Evolutionary conservation across 2,797 vertebrate genomes (phyloP).

Genomic region (Myoxocephalus aenaeus): DNA sequence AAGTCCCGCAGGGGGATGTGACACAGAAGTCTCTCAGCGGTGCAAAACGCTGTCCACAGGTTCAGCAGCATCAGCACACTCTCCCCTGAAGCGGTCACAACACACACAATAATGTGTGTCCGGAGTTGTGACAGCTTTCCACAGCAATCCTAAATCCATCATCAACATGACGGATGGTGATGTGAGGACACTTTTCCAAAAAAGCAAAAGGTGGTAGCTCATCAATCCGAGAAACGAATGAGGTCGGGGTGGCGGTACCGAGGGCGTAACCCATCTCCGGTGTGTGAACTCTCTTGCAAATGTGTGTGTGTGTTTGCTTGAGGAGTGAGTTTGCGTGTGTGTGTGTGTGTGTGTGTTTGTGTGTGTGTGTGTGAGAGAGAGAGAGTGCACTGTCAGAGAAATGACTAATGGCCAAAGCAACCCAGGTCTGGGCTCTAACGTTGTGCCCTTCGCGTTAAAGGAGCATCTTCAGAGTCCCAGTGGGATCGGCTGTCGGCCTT

Average conservation of each 20-base stretch:
- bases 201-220: conserved; percentile 26
- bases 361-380: conserved; percentile 15
- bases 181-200: conserved; percentile 1
- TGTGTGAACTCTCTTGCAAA: conserved; percentile 23
- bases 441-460: conserved; percentile 49
- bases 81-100: neutral
- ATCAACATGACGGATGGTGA: conserved; percentile 27
- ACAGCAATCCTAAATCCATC: conserved; percentile 16
- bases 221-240: conserved; percentile 29
- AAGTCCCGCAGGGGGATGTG: neutral
- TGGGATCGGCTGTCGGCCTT: conserved; percentile 41
- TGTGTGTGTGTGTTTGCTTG: conserved; percentile 9
- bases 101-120: neutral
- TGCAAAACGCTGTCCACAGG: conserved; percentile 18
- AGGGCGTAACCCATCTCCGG: conserved; percentile 7
- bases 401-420: conserved; percentile 66
- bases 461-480: conserved; percentile 37
- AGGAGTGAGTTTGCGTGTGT: neutral
- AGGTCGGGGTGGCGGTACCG: conserved; percentile 3
- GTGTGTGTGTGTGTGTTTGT: conserved; percentile 24
- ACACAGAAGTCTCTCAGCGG: neutral
- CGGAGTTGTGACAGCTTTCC: conserved; percentile 14
- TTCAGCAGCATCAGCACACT: neutral
- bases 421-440: conserved; percentile 51
- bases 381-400: conserved; percentile 35